Evolutionary conservation across 2,797 vertebrate genomes (phyloP), one percentile per base, ranked within the genome.

Genomic region (Sphenodon punctatus): DNA sequence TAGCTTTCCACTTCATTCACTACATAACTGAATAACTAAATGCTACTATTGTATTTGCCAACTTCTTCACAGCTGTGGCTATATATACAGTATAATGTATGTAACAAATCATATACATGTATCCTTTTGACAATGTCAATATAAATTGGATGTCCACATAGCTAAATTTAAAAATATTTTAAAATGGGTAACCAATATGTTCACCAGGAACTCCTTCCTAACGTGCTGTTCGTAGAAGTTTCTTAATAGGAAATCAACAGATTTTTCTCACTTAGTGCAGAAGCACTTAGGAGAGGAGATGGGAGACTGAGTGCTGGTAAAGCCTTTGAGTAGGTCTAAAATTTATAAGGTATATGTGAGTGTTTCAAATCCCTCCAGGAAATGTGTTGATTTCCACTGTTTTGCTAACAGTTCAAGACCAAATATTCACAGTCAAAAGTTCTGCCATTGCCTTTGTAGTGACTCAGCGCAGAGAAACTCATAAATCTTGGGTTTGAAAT

Each of bases 401-500:
- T 90, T 43, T 4, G 14, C 6, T 42, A 16, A 43, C 5, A 41
- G 41, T 66, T 86, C 45, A 73, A 74, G 73, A 66, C 48, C 32
- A 51, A 80, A 68, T 65, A 38, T 67, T 75, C 55, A 15, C 16
- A 43, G 63, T 39, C 10, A 87, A 76, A 82, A 89, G 53, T 67
- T 39, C 68, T 88, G 69, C 75, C 80, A 56, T 82, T 84, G 55
- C 71, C 2, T 0, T 87, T 80, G 74, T 74, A 75, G 85, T 91
- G 90, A 92, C 75, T 93, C 87, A 89, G 84, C 81, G 59, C 39
- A 38, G 49, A 88, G 85, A 36, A 78, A 80, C 76, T 86, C 91
- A 88, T 90, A 79, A 60, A 87, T 86, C 78, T 83, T 65, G 67
- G 77, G 30, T 84, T 87, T 88, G 79, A 94, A 91, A 94, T 88